Evolutionary conservation across 1,140 invertebrate species (phyloP).

Genomic region (Globodera ellingtonae): DNA sequence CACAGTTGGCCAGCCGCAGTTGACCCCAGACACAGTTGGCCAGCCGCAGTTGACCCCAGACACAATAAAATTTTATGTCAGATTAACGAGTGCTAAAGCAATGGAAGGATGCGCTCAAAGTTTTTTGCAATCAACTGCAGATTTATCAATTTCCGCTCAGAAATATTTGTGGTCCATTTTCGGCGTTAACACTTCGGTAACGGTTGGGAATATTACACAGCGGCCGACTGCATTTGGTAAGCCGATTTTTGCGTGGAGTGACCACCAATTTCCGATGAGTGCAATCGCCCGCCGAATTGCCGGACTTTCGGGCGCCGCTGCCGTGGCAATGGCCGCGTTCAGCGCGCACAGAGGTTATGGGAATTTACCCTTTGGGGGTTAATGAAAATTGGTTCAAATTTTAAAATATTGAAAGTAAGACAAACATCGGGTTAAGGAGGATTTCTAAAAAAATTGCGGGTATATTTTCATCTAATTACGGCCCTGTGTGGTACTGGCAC

Average conservation of each 20-base stretch:
- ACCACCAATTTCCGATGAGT: background rate
- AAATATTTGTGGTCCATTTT: background rate
- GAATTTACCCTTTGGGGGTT: conserved; percentile 13
- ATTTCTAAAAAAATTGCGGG: no score
- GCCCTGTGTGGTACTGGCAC: no score
- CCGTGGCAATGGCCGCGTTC: conserved; percentile 39
- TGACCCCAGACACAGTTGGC: no score
- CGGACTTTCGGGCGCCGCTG: conserved; percentile 34
- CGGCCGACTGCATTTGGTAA: background rate
- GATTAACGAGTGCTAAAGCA: background rate
- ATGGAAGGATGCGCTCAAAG: background rate
- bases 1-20: no score
- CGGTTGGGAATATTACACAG: background rate
- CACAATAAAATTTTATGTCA: no score
- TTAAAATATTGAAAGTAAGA: background rate
- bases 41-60: no score
- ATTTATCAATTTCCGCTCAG: conserved; percentile 1
- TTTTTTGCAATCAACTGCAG: conserved; percentile 1
- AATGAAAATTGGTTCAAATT: background rate
- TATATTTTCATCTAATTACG: no score
- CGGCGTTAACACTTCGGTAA: background rate
- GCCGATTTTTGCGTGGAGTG: background rate
- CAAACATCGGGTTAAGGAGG: background rate
- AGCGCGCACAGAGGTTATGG: conserved; percentile 39
- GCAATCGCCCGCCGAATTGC: conserved; percentile 19